These are phyloP conservation scores for Atlantisia rogersi DNA, from an alignment of 2,113 vertebrate species.

Conservation along the genomic window DNA sequence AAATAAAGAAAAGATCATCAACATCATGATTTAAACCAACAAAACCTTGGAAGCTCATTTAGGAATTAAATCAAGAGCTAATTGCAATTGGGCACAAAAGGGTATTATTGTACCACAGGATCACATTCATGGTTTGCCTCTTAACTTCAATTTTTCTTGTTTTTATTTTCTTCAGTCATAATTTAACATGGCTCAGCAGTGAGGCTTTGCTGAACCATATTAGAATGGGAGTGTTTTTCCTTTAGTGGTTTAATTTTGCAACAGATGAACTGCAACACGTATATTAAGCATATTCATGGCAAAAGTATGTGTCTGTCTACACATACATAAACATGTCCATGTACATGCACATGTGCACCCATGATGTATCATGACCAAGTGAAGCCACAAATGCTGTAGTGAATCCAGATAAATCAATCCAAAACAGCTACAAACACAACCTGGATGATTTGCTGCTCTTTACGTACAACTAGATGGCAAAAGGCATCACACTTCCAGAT, in stretches of 20 bases:
- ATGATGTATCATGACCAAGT: background rate
- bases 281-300: background rate
- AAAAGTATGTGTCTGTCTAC: background rate
- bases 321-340: background rate
- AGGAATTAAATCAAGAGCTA: slow-evolving; percentile 50
- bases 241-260: background rate
- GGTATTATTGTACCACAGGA: background rate
- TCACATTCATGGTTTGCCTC: background rate
- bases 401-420: background rate
- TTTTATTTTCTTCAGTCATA: background rate
- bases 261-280: background rate
- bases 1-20: slow-evolving; percentile 52
- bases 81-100: slow-evolving; percentile 20
- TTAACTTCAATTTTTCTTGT: background rate
- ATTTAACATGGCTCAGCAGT: background rate
- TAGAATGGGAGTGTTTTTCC: background rate
- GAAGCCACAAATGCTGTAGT: background rate
- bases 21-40: slow-evolving; percentile 32
- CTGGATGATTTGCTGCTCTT: background rate
- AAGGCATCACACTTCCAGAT: background rate
- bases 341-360: background rate
- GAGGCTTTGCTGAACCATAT: background rate
- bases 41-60: slow-evolving; percentile 32
- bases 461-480: background rate
- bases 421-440: background rate